A percentile compares a stretch with the other conserved stretches of the same genome.
Evolutionary conservation across 2,797 vertebrate genomes (phyloP).

Genomic region (Otolemur crassicaudatus): DNA sequence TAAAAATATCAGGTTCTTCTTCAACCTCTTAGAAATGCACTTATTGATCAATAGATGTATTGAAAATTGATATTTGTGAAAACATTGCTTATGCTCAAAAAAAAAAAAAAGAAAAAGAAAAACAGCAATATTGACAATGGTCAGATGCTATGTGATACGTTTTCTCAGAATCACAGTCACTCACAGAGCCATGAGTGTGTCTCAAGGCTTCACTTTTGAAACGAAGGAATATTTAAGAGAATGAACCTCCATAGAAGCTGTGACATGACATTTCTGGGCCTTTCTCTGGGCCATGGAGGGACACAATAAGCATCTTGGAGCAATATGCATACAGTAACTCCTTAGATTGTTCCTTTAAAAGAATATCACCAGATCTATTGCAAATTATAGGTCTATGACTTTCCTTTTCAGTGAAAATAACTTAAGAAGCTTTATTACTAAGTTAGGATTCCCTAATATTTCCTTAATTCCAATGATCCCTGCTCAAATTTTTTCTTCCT

Average conservation of each 20-base stretch:
- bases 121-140: neutral
- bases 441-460: neutral
- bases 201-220: neutral
- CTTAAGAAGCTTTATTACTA: neutral
- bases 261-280: accelerated
- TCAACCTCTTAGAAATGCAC: neutral
- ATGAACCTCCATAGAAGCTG: neutral
- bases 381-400: neutral
- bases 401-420: neutral
- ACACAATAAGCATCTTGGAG: neutral
- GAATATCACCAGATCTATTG: neutral
- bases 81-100: neutral
- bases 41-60: neutral
- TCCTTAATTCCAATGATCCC: neutral
- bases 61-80: neutral
- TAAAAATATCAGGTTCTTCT: neutral
- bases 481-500: neutral
- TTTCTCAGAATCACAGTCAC: neutral
- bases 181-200: neutral
- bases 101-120: neutral
- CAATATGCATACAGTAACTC: neutral
- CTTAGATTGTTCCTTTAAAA: neutral
- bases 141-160: neutral
- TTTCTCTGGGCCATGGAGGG: neutral
- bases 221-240: neutral